phyloP scores from a whole-genome alignment of 1,140 invertebrate species.

The Leguminivora glycinivorella region DNA sequence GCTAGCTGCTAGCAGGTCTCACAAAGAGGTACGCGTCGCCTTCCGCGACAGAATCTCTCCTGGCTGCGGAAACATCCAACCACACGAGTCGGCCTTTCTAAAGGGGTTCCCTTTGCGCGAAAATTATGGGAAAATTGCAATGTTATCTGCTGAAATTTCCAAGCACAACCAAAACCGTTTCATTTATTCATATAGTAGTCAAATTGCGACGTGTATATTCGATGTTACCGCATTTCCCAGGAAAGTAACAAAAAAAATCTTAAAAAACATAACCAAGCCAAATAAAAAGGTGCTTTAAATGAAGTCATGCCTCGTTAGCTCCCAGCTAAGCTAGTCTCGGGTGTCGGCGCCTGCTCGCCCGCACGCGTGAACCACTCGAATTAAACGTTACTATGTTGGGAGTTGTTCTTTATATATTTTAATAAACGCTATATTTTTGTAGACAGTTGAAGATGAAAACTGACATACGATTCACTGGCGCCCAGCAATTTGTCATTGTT shows the following conservation, averaged over 20 bases:
- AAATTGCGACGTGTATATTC: background rate
- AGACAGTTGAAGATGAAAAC: background rate
- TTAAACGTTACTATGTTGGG: background rate
- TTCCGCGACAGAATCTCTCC: slow-evolving; percentile 47
- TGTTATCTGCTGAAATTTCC: background rate
- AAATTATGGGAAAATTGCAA: background rate
- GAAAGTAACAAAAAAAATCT: slow-evolving; percentile 58
- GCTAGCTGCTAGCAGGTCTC: slow-evolving; percentile 74
- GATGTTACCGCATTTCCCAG: slow-evolving; percentile 39
- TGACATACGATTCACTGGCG: background rate
- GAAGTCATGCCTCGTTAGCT: slow-evolving; percentile 63
- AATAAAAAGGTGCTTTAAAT: slow-evolving; percentile 53
- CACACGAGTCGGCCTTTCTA: background rate
- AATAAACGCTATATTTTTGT: background rate
- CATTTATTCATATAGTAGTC: background rate
- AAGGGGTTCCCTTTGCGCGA: background rate
- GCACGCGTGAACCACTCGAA: background rate
- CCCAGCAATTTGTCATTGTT: background rate
- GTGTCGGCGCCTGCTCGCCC: background rate
- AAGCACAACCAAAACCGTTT: background rate
- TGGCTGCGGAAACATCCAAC: slow-evolving; percentile 44
- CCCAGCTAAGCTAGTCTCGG: slow-evolving; percentile 46
- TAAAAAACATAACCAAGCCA: slow-evolving; percentile 61
- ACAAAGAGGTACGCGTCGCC: slow-evolving; percentile 53
- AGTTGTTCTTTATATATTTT: background rate